phyloP scores from a whole-genome alignment of 2,888 invertebrate genomes.

The Coelopa pilipes region DNA sequence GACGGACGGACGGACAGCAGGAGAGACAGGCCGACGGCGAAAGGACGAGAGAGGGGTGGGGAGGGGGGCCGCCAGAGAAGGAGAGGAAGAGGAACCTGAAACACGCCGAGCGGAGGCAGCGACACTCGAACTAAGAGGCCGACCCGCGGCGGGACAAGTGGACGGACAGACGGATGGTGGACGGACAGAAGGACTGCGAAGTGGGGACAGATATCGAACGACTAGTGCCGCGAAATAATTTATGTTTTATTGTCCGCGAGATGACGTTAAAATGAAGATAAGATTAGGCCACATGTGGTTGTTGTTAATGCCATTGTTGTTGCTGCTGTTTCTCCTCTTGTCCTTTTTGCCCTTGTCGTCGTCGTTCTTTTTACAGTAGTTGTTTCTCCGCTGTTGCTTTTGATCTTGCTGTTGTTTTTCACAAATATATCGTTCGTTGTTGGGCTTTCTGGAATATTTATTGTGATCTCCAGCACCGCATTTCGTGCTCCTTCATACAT shows the following conservation, averaged over 20 bases:
- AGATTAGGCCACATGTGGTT: constrained; percentile 49
- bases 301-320: constrained; percentile 44
- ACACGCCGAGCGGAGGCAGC: neutral
- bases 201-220: constrained; percentile 8
- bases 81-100: no score
- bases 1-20: constrained; percentile 5
- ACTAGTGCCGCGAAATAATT: constrained; percentile 55
- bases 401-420: neutral
- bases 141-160: no score
- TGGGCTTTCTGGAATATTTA: constrained; percentile 5
- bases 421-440: neutral
- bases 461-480: constrained; percentile 22
- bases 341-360: no score
- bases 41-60: no score
- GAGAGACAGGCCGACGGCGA: neutral
- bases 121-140: no score
- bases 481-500: constrained; percentile 18
- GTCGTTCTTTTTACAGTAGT: no score
- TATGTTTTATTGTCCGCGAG: constrained; percentile 56
- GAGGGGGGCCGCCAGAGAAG: neutral
- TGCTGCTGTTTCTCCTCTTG: neutral
- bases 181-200: neutral
- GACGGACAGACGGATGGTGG: neutral
- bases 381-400: constrained; percentile 33
- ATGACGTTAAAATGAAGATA: constrained; percentile 58